These are phyloP conservation scores for Halcyon senegalensis DNA, from an alignment of 2,113 vertebrate genomes.

Conservation along the genomic window DNA sequence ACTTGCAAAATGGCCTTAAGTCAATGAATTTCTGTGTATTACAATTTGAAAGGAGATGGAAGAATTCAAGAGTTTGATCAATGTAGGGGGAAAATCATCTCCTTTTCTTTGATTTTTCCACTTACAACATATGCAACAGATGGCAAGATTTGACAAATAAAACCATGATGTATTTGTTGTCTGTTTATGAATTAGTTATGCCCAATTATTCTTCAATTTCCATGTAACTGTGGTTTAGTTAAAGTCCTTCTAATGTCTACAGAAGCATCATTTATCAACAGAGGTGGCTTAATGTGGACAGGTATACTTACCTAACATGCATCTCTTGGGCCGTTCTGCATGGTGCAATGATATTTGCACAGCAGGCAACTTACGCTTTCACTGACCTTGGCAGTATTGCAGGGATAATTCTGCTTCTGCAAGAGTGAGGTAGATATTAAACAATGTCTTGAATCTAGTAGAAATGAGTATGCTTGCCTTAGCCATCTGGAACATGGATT, in stretches of 20 bases:
- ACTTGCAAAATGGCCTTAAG: conserved; percentile 29
- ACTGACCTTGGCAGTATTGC: not conserved
- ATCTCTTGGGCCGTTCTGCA: not conserved
- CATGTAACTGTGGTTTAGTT: not conserved
- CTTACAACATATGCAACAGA: conserved; percentile 28
- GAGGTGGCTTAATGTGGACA: not conserved
- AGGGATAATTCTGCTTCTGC: not conserved
- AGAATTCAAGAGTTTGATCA: not conserved
- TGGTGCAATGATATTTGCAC: not conserved
- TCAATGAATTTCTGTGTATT: conserved; percentile 28
- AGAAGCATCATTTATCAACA: not conserved
- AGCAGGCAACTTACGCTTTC: conserved; percentile 12
- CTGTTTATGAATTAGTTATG: conserved; percentile 47
- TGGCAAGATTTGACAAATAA: conserved; percentile 37
- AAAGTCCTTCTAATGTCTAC: not conserved
- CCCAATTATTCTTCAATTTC: conserved; percentile 5
- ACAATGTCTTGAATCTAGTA: conserved; percentile 10
- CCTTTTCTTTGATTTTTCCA: not conserved
- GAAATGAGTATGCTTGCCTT: not conserved
- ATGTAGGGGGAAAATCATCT: not conserved
- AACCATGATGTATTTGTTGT: not conserved
- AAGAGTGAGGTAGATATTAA: not conserved
- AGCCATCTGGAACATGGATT: conserved; percentile 41
- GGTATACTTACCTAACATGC: not conserved
- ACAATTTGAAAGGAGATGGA: not conserved